These are phyloP conservation scores for Anolis sagrei DNA, from an alignment of 2,113 vertebrate genomes.

Conservation along the genomic window DNA sequence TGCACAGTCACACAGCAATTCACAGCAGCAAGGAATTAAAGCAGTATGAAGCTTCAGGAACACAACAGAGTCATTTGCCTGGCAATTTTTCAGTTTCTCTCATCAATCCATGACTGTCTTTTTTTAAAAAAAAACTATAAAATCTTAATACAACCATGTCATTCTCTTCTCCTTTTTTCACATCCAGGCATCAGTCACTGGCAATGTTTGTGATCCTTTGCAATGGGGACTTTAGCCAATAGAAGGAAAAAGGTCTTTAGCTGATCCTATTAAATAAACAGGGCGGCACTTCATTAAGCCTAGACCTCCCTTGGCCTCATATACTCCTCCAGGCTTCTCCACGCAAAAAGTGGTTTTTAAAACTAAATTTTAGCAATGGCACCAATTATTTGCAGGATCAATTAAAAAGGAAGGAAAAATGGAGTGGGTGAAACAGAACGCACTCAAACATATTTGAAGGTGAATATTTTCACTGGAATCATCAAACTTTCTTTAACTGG, in stretches of 20 bases:
- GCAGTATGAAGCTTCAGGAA: neutral
- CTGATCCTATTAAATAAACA: slow-evolving; percentile 2
- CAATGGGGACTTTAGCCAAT: neutral
- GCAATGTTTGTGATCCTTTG: neutral
- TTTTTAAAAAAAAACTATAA: slow-evolving; percentile 1
- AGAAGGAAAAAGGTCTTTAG: neutral
- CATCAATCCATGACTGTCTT: neutral
- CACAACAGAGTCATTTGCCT: neutral
- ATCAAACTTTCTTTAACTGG: slow-evolving; percentile 30
- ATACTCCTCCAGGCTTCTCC: neutral
- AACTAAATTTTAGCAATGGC: neutral
- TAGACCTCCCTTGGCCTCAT: slow-evolving; percentile 2
- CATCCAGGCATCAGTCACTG: neutral
- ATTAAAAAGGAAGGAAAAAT: slow-evolving; percentile 3
- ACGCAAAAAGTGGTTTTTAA: neutral
- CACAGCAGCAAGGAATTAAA: slow-evolving; percentile 14
- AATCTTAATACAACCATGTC: neutral
- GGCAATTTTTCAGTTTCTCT: neutral
- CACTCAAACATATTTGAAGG: slow-evolving; percentile 1
- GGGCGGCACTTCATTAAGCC: neutral
- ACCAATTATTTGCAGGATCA: neutral
- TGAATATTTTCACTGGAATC: slow-evolving; percentile 31
- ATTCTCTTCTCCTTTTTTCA: neutral
- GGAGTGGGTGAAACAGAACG: neutral
- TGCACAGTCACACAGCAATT: neutral